A percentile compares a stretch with the other conserved stretches of the same genome.
Evolutionary conservation across 2,888 invertebrate species (phyloP).

Genomic region (Diachrysia chrysitis): DNA sequence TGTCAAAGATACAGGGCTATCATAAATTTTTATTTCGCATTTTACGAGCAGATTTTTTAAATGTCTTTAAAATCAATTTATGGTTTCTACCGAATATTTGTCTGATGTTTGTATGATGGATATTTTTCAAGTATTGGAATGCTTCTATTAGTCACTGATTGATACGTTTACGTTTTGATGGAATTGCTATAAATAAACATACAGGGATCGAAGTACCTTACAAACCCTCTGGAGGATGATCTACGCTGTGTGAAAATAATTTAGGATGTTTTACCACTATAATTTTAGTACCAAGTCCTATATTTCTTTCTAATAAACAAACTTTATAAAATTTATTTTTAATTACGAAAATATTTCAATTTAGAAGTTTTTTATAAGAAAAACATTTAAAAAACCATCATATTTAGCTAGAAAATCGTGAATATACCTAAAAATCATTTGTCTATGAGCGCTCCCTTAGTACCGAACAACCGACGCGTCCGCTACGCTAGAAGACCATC

Average conservation of each 20-base stretch:
- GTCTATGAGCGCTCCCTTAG: slow-evolving; percentile 5
- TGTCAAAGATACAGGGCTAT: slow-evolving; percentile 25
- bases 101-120: not conserved
- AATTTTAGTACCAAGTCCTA: no score
- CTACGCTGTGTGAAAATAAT: no score
- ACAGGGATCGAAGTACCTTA: no score
- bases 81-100: not conserved
- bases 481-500: slow-evolving; percentile 58
- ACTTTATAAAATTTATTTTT: no score
- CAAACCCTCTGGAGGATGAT: no score
- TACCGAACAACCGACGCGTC: slow-evolving; percentile 32
- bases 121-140: not conserved
- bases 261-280: no score
- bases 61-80: slow-evolving; percentile 11
- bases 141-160: not conserved
- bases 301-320: no score
- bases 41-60: slow-evolving; percentile 26
- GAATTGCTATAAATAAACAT: no score
- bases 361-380: no score
- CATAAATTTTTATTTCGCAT: slow-evolving; percentile 22
- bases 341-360: no score
- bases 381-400: not conserved
- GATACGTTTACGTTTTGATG: no score
- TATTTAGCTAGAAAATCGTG: not conserved
- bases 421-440: not conserved